Evolutionary conservation across 1,140 invertebrate genomes (phyloP), one percentile per base, ranked within the genome.

Genomic region (Branchinecta lynchi): DNA sequence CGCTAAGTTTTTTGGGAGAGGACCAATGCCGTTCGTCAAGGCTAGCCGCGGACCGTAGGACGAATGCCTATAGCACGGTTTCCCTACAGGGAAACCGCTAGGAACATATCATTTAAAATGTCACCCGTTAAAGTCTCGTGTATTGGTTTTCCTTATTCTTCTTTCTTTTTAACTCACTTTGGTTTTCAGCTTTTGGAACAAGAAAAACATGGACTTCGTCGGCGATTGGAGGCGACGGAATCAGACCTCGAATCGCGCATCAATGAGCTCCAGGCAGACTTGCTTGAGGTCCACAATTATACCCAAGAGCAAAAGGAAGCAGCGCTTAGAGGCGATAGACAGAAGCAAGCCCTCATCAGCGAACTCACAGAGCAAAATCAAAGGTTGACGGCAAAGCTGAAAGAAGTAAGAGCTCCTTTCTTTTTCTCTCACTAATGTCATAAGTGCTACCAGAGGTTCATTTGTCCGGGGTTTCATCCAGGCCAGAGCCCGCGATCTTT

Each of bases 301-400:
- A 76, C 86, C 5, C 81, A 82, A 66, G 80, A 84, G 65, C 83
- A 85, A 74, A 84, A 88, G 72, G 80, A 80, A 60, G 78, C 82
- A 12, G 78, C 85, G 43, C 84, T 83, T 73, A 85, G 89, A 77
- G 85, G 84, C 65, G 92, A 95, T 75, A 84, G 87, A 77, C 85
- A 92, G 77, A 87, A 89, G 79, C 81, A 86, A n/a, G 81, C 84
- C 43, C 81, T 91, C 10, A 88, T 97, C 44, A 83, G 86, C 9
- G 91, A 95, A 76, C 82, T 96, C 65, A 91, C 89, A 20, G 87
- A 91, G 71, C 93, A 96, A 78, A 96, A 96, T 78, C 87, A 89
- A 71, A 82, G 92, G 67, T 82, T 97, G 7, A 92, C 90, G 6
- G 83, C 85, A 45, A 91, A 96, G 78, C 83, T 96, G 44, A 88